Evolutionary conservation across 2,797 vertebrate species (phyloP).

Genomic region (Myripristis jacobus): DNA sequence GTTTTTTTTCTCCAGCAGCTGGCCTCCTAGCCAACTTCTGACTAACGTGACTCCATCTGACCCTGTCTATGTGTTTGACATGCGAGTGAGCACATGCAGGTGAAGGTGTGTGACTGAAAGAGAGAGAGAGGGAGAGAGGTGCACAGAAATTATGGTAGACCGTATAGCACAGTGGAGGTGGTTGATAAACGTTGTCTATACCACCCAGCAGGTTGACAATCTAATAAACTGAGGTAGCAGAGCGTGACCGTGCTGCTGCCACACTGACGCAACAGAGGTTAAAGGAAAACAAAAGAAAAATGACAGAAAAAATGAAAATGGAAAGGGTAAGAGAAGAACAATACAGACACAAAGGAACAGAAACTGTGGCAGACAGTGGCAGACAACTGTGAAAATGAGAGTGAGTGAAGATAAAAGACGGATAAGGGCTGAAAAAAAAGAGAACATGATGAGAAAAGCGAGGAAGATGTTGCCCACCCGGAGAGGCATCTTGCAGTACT

Average conservation of each 20-base stretch:
- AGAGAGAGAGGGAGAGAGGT: slow-evolving; percentile 1
- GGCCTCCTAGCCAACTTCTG: slow-evolving; percentile 13
- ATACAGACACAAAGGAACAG: background rate
- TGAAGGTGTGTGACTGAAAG: too few species aligned
- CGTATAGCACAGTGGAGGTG: slow-evolving; percentile 3
- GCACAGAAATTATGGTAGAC: slow-evolving; percentile 10
- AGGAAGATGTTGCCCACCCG: slow-evolving; percentile 85
- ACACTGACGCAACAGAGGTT: background rate
- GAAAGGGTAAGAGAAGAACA: background rate
- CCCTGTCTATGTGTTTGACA: background rate
- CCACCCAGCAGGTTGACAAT: slow-evolving; percentile 6
- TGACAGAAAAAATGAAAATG: background rate
- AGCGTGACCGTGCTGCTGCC: background rate
- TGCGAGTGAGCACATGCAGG: slow-evolving; percentile 1
- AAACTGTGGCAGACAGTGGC: slow-evolving; percentile 6
- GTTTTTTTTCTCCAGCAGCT: slow-evolving; percentile 46
- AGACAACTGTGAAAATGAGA: slow-evolving; percentile 4
- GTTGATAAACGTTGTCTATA: slow-evolving; percentile 23
- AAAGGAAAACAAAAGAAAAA: background rate
- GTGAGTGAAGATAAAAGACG: background rate
- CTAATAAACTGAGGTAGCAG: slow-evolving; percentile 11
- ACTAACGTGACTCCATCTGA: slow-evolving; percentile 41
- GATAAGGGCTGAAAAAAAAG: slow-evolving; percentile 7
- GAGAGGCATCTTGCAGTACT: slow-evolving; percentile 99
- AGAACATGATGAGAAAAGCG: slow-evolving; percentile 11